These are phyloP conservation scores for Sarcophilus harrisii DNA, from an alignment of 2,797 vertebrate species.

Conservation along the genomic window DNA sequence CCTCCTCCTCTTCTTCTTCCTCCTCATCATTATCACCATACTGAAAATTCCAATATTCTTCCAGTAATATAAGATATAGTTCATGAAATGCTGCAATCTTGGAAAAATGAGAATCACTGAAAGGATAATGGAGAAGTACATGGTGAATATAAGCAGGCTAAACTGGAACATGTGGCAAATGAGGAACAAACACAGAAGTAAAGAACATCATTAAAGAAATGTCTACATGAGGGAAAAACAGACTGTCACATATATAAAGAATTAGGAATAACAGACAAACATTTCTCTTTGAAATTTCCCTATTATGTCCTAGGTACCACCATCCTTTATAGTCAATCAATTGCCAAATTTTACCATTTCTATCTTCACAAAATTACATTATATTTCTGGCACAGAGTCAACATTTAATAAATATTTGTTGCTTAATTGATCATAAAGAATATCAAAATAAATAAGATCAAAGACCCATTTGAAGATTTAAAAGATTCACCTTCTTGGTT, in stretches of 20 bases:
- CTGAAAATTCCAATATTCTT: background rate
- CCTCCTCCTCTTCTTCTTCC: no score
- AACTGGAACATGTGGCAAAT: background rate
- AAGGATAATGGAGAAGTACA: background rate
- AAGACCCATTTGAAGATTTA: background rate
- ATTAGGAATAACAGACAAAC: background rate
- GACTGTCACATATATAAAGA: background rate
- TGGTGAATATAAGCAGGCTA: background rate
- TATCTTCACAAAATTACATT: background rate
- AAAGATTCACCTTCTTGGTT: background rate
- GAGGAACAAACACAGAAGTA: background rate
- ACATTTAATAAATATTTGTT: background rate
- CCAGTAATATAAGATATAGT: background rate
- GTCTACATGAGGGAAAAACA: background rate
- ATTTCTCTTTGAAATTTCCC: background rate
- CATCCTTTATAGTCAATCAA: background rate
- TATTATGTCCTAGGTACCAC: background rate
- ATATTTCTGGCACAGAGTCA: background rate
- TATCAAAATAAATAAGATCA: background rate
- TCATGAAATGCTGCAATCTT: background rate
- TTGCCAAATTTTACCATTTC: background rate
- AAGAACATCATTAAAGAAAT: background rate
- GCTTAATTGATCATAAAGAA: background rate
- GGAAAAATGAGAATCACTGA: background rate
- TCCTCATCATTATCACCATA: background rate